Conservation (phyloP, 64 coral and sea anemone species). For the Stichodactyla helianthus region DNA sequence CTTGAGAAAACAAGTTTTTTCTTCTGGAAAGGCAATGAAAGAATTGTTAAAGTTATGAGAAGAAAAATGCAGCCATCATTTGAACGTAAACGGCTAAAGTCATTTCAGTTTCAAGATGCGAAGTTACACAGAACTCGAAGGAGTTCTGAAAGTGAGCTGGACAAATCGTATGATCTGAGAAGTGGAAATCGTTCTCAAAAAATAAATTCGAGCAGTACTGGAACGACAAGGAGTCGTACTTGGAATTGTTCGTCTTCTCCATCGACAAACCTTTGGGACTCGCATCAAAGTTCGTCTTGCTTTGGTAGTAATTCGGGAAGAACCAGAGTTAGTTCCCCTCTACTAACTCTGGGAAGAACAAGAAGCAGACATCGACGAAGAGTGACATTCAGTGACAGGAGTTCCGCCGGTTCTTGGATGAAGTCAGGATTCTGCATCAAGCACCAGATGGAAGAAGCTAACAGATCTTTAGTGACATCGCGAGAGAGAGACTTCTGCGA, state of each 20-base stretch:
- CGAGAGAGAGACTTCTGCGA: conserved; percentile 14
- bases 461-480: background rate
- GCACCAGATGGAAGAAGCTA: background rate
- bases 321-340: too few relatives aligned
- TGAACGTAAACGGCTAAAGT: background rate
- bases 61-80: background rate
- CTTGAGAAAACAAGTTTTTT: background rate
- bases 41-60: background rate
- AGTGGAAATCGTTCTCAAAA: background rate
- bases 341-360: background rate
- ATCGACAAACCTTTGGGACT: background rate
- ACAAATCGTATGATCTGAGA: background rate
- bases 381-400: background rate
- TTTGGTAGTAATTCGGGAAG: too few relatives aligned
- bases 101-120: background rate
- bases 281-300: background rate
- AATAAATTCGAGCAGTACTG: background rate
- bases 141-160: background rate
- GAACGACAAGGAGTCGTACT: background rate
- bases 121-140: background rate
- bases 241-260: background rate
- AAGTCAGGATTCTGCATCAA: background rate
- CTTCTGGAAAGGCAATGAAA: background rate
- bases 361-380: background rate
- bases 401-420: background rate